phyloP scores from a whole-genome alignment of 64 coral and sea anemone genomes.

The Acropora tenuis region DNA sequence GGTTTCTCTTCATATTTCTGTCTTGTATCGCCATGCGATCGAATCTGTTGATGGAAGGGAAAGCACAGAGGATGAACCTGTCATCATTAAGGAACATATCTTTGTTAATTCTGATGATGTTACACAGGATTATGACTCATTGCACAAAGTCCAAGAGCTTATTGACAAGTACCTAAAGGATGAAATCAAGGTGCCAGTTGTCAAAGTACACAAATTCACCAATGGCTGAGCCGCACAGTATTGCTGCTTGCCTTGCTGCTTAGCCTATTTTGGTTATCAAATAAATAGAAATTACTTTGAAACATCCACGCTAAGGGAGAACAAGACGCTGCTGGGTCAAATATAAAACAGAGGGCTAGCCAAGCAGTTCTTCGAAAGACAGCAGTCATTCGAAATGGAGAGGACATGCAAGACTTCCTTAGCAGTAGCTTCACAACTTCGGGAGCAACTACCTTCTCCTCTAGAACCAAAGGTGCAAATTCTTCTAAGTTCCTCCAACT shows the following conservation, averaged over 20 bases:
- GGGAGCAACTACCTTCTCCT: slow-evolving; percentile 37
- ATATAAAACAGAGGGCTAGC: slow-evolving; percentile 36
- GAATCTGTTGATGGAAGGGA: slow-evolving; percentile 15
- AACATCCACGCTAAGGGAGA: slow-evolving; percentile 35
- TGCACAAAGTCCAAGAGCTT: slow-evolving; percentile 32
- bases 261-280: slow-evolving; percentile 58
- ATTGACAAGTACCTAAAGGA: slow-evolving; percentile 34
- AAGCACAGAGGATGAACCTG: slow-evolving; percentile 12
- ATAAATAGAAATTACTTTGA: slow-evolving; percentile 46
- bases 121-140: slow-evolving; percentile 31
- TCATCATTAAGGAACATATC: slow-evolving; percentile 38
- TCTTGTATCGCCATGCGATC: slow-evolving; percentile 18
- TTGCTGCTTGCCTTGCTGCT: slow-evolving; percentile 22
- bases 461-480: slow-evolving; percentile 8
- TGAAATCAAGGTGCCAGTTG: neutral
- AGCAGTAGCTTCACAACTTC: neutral
- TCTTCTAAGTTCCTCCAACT: slow-evolving; percentile 11
- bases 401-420: slow-evolving; percentile 24
- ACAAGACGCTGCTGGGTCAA: slow-evolving; percentile 43
- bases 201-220: slow-evolving; percentile 50
- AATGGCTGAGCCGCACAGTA: slow-evolving; percentile 70
- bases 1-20: slow-evolving; percentile 23
- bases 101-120: slow-evolving; percentile 41
- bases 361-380: slow-evolving; percentile 29
- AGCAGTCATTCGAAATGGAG: slow-evolving; percentile 29